phyloP scores from a whole-genome alignment of 2,797 vertebrate genomes.

The Syndactyla subalaris region DNA sequence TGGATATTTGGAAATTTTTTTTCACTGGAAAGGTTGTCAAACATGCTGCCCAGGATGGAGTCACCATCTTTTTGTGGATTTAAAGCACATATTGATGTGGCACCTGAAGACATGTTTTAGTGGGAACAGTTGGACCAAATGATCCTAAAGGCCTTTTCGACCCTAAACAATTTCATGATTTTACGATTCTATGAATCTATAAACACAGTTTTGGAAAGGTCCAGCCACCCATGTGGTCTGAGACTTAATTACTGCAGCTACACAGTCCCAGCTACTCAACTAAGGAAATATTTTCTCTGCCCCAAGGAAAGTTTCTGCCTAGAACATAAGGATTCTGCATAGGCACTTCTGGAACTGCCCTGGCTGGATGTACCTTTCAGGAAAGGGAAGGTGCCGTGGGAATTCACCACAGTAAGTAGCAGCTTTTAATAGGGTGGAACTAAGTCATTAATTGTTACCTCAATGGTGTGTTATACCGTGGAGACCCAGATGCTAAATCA shows the following conservation, averaged over 20 bases:
- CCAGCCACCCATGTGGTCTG: background rate
- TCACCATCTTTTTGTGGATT: too few species aligned
- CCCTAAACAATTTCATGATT: background rate
- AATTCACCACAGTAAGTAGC: background rate
- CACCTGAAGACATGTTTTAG: background rate
- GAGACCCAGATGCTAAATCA: slow-evolving; percentile 31
- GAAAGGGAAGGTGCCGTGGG: background rate
- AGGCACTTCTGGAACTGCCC: background rate
- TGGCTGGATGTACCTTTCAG: background rate
- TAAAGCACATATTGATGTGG: background rate
- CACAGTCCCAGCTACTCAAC: background rate
- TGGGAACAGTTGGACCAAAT: rapidly evolving
- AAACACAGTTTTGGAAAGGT: background rate
- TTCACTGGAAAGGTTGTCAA: background rate
- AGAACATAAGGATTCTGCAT: background rate
- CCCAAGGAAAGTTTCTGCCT: background rate
- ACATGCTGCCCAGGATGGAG: background rate
- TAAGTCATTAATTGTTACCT: slow-evolving; percentile 15
- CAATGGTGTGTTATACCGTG: background rate
- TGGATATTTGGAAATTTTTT: background rate
- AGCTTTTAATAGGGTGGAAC: background rate
- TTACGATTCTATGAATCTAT: background rate
- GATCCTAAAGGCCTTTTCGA: background rate
- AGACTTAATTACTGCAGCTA: background rate
- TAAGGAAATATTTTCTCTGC: background rate